These are phyloP conservation scores for Poecile montanus DNA, from an alignment of 2,797 vertebrate species.

Conservation along the genomic window DNA sequence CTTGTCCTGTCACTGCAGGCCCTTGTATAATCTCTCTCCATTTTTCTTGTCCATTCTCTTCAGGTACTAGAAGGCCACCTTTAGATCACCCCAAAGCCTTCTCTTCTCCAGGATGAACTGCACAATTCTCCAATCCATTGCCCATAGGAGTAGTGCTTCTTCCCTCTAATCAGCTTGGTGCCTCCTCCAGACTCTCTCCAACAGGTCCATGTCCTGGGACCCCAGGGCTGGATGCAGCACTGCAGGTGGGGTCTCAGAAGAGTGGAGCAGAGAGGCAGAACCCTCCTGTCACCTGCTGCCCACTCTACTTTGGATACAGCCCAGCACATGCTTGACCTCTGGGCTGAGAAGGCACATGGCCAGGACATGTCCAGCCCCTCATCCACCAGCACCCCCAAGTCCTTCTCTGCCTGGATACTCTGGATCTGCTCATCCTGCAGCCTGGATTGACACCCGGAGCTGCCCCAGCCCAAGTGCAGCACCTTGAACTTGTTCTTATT, in stretches of 20 bases:
- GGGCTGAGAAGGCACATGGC: background rate
- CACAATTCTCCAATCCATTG: background rate
- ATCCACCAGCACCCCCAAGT: background rate
- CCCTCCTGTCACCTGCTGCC: background rate
- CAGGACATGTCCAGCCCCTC: background rate
- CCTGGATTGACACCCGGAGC: too few relatives aligned
- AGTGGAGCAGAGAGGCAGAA: background rate
- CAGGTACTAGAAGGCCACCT: background rate
- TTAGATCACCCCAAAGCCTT: background rate
- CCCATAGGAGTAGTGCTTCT: background rate
- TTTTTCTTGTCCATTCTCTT: background rate
- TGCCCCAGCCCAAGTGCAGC: background rate
- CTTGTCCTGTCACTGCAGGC: background rate
- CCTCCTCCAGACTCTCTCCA: background rate
- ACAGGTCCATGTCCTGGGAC: accelerated
- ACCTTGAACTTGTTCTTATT: background rate
- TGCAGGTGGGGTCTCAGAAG: background rate
- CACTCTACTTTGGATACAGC: background rate
- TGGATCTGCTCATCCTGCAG: background rate
- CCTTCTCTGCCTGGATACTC: background rate
- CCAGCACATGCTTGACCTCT: background rate
- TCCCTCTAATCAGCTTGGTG: background rate
- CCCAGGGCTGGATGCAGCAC: background rate
- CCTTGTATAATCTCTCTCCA: background rate
- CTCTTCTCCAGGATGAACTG: background rate